Conservation (phyloP, 2,113 vertebrate genomes). For the Anoplopoma fimbria region DNA sequence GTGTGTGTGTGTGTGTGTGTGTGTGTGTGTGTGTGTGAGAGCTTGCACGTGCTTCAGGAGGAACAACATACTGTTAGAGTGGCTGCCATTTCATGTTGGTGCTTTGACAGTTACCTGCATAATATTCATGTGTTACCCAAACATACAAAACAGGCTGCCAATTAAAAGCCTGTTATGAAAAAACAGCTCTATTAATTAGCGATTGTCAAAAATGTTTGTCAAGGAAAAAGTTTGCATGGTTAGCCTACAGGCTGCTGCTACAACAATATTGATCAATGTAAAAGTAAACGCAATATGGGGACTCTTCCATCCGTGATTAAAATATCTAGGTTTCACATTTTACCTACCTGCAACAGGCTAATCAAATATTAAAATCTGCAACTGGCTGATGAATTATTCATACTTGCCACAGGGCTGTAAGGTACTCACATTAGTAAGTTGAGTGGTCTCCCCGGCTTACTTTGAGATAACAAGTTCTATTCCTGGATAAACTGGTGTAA, state of each 20-base stretch:
- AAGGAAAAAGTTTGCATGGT: not conserved
- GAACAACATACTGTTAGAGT: conserved; percentile 10
- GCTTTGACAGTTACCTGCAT: conserved; percentile 25
- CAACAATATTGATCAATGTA: conserved; percentile 10
- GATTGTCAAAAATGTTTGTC: not conserved
- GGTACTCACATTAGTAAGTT: conserved; percentile 52
- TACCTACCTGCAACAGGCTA: conserved; percentile 57
- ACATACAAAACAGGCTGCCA: not conserved
- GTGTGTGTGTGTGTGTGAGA: conserved; percentile 7
- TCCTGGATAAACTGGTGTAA: conserved; percentile 41
- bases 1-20: not conserved
- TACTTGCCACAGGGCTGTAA: conserved; percentile 57
- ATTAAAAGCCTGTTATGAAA: not conserved
- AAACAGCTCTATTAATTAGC: not conserved
- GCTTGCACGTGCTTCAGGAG: conserved; percentile 11
- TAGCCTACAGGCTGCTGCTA: not conserved
- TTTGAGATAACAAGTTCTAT: conserved; percentile 45
- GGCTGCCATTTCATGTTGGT: not conserved
- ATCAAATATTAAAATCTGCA: conserved; percentile 75
- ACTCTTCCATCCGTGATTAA: not conserved
- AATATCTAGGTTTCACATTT: conserved; percentile 38
- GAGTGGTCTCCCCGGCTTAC: conserved; percentile 49
- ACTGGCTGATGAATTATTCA: conserved; percentile 74
- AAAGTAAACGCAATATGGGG: not conserved
- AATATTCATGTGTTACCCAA: conserved; percentile 7